Evolutionary conservation across 1,140 invertebrate genomes (phyloP), one percentile per base, ranked within the genome.

Genomic region (Meloidogyne chitwoodi): DNA sequence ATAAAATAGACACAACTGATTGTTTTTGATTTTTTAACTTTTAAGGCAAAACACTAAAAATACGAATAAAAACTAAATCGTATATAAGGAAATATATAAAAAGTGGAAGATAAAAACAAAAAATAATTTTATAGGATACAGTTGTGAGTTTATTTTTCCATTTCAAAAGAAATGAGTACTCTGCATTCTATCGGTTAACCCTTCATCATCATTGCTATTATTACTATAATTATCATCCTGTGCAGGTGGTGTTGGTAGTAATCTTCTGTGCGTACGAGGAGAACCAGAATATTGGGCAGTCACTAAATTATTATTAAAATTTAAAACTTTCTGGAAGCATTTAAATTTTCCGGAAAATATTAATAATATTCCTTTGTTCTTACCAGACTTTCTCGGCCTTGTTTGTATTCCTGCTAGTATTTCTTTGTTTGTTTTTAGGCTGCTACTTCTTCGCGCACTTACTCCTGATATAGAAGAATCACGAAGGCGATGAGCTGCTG

Each of bases 191-290:
- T 63, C 71, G n/a, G 41, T 64, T 34, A 73, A 63, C n/a, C 63
- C 67, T 26, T 34, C 67, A 26, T 61, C 38, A 6, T 70, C 68
- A 44, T 27, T 70, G n/a, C 38, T 70, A 27, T 14, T 44, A 19
- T 24, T 80, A 61, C 31, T 70, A 22, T 56, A 56, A 56, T 56
- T 56, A 56, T 56, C 48, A 56, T 56, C 48, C 6, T 56, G 48
- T 56, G 48, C 68, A 29, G 81, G 81, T 11, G 62, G 65, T 24
- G 73, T 56, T 24, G 80, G 80, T 41, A 82, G 34, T 22, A 83
- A 24, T 44, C 80, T 81, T 11, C 79, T 73, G 29, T 64, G 74
- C 1, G 75, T 56, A 1, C 81, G 81, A 6, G 80, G 82, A 5
- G 80, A 81, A 24, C 67, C 65, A 65, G 66, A 22, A 38, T 38